Evolutionary conservation across 2,888 invertebrate genomes (phyloP), one percentile per base, ranked within the genome.

Genomic region (Lochmaea crataegi): DNA sequence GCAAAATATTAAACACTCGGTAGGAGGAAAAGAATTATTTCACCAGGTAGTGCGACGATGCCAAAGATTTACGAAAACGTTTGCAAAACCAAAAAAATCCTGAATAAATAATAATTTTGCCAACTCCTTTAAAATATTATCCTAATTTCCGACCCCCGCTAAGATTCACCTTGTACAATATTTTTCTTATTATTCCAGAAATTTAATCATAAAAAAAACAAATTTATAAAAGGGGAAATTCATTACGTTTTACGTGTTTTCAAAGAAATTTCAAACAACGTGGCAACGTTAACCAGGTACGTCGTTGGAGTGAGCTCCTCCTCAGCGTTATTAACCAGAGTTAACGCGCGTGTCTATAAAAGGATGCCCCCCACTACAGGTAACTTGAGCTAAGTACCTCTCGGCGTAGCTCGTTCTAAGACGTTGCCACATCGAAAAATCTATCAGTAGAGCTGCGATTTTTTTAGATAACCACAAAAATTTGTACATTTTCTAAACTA

Each of bases 351-450:
- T 86, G 86, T 83, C 86, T 87, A 87, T 87, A 87, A 87, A 87
- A 86, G 87, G 86, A 85, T 84, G 86, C 85, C 82, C 84, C 85
- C 86, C 86, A 83, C 85, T 81, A 84, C 85, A 85, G 85, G 87
- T 87, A 87, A 86, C 83, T 80, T 86, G 86, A 87, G 86, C 85
- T 85, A 85, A 81, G 83, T 81, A 76, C 76, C 80, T 79, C 76
- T 60, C 74, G 72, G 65, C 18, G 9, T 42, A 38, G 41, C 61
- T 10, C 10, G 75, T 76, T 64, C 48, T 14, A 45, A 16, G 58
- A n/a, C 42, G 64, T 70, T 56, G 64, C 16, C 70, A 16, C 16
- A 41, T 9, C 9, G 2, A 14, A 14, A 2, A 38, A 16, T 32
- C 6, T 38, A 16, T n/a, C 60, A 60, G 9, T 9, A 38, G 7